These are phyloP conservation scores for Cassiopea andromeda DNA, from an alignment of 30 jellyfish, hydroid and myxozoan genomes.

Conservation along the genomic window DNA sequence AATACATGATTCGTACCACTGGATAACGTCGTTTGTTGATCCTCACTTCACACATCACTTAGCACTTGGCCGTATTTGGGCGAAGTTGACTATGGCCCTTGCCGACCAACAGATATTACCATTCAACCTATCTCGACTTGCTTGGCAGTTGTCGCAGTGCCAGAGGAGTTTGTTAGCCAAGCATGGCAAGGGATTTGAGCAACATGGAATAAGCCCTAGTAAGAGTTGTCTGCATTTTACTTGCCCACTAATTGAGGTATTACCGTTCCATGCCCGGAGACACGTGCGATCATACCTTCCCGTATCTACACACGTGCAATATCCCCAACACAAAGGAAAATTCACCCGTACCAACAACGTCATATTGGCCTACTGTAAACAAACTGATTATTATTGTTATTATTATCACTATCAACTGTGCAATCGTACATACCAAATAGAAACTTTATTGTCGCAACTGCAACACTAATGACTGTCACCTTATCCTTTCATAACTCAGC, in stretches of 20 bases:
- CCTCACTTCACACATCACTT: slow-evolving; percentile 70
- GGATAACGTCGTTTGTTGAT: slow-evolving; percentile 68
- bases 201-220: slow-evolving; percentile 53
- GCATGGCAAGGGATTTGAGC: slow-evolving; percentile 16
- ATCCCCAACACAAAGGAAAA: no score
- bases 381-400: no score
- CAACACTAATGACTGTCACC: no score
- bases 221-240: neutral
- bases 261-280: no score
- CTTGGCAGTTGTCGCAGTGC: slow-evolving; percentile 59
- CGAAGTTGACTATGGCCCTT: slow-evolving; percentile 52
- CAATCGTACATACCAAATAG: no score
- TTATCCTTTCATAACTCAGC: no score
- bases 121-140: slow-evolving; percentile 70
- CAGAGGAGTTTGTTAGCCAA: slow-evolving; percentile 19
- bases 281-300: no score
- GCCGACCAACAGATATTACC: slow-evolving; percentile 64
- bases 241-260: neutral
- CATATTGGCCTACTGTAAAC: no score
- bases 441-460: no score
- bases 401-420: no score
- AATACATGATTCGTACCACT: slow-evolving; percentile 74
- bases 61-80: slow-evolving; percentile 74
- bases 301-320: no score
- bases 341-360: no score